phyloP scores from a whole-genome alignment of 2,888 invertebrate genomes.

The Apodemia duryi region DNA sequence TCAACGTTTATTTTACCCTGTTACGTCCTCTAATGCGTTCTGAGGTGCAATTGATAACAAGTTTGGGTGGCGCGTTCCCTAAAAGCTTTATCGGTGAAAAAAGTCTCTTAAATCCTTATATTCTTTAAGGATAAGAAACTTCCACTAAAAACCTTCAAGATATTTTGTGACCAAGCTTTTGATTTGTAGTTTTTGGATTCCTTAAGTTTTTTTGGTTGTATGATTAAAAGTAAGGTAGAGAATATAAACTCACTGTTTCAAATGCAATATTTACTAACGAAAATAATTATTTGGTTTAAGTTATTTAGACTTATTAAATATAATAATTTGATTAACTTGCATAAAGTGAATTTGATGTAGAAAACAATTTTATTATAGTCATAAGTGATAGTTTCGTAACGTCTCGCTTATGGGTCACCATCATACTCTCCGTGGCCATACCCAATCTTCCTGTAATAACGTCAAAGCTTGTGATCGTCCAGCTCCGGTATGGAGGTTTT shows the following conservation, averaged over 20 bases:
- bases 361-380: no score
- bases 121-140: conserved; percentile 31
- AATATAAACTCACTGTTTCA: background rate
- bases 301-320: background rate
- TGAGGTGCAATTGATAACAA: conserved; percentile 58
- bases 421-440: no score
- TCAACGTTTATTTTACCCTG: conserved; percentile 59
- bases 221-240: background rate
- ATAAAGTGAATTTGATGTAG: no score
- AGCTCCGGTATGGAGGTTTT: no score
- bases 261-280: background rate
- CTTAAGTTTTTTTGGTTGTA: background rate
- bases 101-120: conserved; percentile 36
- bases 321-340: background rate
- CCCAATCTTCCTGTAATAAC: no score
- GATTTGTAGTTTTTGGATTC: conserved; percentile 7
- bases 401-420: no score
- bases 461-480: no score
- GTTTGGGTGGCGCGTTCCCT: conserved; percentile 62
- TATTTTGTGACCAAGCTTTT: conserved; percentile 16
- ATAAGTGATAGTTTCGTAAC: no score
- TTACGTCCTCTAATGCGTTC: conserved; percentile 57
- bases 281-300: background rate
- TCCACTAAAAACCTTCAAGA: conserved; percentile 4
- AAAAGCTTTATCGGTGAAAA: conserved; percentile 51